A percentile compares a stretch with the other conserved stretches of the same genome.
phyloP scores from a whole-genome alignment of 2,888 invertebrate genomes.

The Myathropa florea region DNA sequence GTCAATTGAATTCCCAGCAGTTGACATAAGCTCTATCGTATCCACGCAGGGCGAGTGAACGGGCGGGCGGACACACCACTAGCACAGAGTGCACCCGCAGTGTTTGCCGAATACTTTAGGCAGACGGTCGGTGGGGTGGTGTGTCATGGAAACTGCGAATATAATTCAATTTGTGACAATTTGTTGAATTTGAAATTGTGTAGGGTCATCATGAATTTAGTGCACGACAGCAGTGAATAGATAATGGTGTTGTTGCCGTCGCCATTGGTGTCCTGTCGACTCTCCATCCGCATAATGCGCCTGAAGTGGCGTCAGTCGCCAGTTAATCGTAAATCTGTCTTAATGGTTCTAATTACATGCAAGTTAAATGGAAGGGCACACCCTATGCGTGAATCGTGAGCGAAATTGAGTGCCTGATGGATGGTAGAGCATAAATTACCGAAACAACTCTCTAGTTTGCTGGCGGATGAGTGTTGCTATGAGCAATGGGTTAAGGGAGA shows the following conservation, averaged over 20 bases:
- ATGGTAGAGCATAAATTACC: slow-evolving; percentile 59
- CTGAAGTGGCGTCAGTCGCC: slow-evolving; percentile 38
- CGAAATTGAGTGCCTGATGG: slow-evolving; percentile 55
- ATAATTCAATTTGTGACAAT: slow-evolving; percentile 58
- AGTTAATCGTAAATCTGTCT: slow-evolving; percentile 68
- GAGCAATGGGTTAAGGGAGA: not conserved
- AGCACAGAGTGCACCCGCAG: not conserved
- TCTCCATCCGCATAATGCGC: slow-evolving; percentile 52
- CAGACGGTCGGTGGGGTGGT: not conserved
- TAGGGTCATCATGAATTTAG: slow-evolving; percentile 50
- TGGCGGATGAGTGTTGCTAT: not conserved
- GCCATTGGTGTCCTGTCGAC: slow-evolving; percentile 8
- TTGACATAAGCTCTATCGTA: slow-evolving; percentile 43
- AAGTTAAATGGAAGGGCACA: slow-evolving; percentile 44
- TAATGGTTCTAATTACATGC: slow-evolving; percentile 68
- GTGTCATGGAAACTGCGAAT: slow-evolving; percentile 15
- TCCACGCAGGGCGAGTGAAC: not conserved
- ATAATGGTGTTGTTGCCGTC: not conserved
- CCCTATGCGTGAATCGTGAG: not conserved
- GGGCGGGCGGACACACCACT: not conserved
- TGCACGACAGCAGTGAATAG: not conserved
- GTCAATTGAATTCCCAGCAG: slow-evolving; percentile 44
- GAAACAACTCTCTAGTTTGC: slow-evolving; percentile 14
- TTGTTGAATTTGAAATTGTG: slow-evolving; percentile 63
- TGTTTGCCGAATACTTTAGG: slow-evolving; percentile 9